Percentiles rank a stretch among this genome's conserved stretches.
phyloP scores from a whole-genome alignment of 2,797 vertebrate species.

The Myotis planiceps region DNA sequence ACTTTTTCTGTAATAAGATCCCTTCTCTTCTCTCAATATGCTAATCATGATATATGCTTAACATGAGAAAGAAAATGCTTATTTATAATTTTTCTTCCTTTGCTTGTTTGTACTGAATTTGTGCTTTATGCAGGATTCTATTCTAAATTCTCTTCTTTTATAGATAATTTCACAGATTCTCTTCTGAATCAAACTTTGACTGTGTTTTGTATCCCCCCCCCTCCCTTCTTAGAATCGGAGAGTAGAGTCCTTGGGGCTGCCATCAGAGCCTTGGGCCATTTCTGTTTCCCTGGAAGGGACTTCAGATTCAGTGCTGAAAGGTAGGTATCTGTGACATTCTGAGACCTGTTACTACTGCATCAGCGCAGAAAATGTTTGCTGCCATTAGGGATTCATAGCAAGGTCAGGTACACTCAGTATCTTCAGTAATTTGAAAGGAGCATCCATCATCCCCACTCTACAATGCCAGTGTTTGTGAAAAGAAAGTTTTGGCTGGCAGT shows the following conservation, averaged over 20 bases:
- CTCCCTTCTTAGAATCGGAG: constrained; percentile 79
- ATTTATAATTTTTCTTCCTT: background rate
- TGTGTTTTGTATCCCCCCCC: fast-evolving
- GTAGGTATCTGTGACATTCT: constrained; percentile 67
- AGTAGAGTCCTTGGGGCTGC: constrained; percentile 81
- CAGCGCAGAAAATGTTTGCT: background rate
- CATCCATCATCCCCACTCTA: background rate
- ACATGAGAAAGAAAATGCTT: background rate
- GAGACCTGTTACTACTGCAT: background rate
- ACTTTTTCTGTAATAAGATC: background rate
- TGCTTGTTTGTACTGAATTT: background rate
- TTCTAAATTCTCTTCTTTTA: background rate
- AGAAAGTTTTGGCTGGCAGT: background rate
- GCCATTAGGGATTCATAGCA: background rate
- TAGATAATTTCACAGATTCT: background rate
- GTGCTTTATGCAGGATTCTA: background rate
- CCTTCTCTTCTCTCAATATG: background rate
- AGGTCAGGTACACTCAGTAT: background rate
- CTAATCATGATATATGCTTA: background rate
- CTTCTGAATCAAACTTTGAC: background rate
- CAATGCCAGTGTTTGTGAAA: background rate
- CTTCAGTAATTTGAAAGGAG: background rate
- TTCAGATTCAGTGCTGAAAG: constrained; percentile 79
- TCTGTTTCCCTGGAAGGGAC: constrained; percentile 81
- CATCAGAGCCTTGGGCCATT: constrained; percentile 84